Evolutionary conservation across 2,888 invertebrate species (phyloP).

Genomic region (Cecidostiba fungosa): DNA sequence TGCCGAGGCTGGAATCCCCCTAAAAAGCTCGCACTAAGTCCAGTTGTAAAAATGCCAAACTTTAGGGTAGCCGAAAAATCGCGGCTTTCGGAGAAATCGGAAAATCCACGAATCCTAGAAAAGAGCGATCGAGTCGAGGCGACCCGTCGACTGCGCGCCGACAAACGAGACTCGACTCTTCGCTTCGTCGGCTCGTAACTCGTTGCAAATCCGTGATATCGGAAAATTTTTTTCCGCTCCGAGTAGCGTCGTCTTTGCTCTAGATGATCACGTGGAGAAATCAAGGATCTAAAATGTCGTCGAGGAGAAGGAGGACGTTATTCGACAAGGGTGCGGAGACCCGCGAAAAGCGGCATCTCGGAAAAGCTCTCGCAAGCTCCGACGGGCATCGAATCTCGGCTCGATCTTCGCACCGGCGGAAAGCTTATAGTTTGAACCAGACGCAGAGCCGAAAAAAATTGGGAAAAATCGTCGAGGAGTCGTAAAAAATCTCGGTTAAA

Average conservation of each 20-base stretch:
- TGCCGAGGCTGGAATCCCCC: neutral
- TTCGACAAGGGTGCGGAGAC: conserved; percentile 49
- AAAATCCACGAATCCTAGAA: conserved; percentile 57
- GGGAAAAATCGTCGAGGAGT: neutral
- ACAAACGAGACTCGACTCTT: conserved; percentile 48
- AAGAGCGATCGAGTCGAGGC: conserved; percentile 36
- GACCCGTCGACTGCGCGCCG: neutral
- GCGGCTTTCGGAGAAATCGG: neutral
- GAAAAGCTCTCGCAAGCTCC: conserved; percentile 28
- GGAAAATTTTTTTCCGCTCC: neutral
- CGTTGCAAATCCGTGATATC: neutral
- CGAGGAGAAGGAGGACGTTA: neutral
- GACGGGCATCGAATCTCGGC: neutral
- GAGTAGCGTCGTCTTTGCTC: conserved; percentile 42
- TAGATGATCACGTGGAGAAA: accelerated
- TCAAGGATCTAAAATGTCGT: accelerated
- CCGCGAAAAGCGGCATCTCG: conserved; percentile 53
- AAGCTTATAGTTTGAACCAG: conserved; percentile 40
- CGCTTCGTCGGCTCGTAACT: neutral
- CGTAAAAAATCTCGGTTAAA: conserved; percentile 33
- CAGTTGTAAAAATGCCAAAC: neutral
- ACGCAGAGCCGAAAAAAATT: neutral
- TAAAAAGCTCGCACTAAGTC: neutral
- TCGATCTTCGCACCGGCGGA: neutral
- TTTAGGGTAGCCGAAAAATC: neutral